Percentiles rank a stretch among this genome's conserved stretches.
phyloP scores from a whole-genome alignment of 2,797 vertebrate species.

The Lagocephalus sceleratus region DNA sequence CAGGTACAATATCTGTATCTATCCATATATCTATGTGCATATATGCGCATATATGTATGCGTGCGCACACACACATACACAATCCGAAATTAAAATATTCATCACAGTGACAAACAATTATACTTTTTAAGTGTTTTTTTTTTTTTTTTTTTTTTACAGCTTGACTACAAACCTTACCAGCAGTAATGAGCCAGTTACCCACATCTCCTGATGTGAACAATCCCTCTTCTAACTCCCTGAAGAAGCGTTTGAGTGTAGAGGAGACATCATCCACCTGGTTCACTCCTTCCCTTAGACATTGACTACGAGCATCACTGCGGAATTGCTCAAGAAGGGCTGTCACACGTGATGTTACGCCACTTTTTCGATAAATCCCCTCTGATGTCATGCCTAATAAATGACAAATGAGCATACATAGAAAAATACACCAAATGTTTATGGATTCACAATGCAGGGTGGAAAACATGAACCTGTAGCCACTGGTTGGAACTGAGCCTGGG shows the following conservation, averaged over 20 bases:
- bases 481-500: too few species aligned
- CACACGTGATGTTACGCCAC: constrained; percentile 90
- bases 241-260: constrained; percentile 91
- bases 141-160: too few species aligned
- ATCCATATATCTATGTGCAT: neutral
- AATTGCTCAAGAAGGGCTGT: constrained; percentile 82
- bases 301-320: constrained; percentile 81
- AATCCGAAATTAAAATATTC: too few species aligned
- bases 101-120: too few species aligned
- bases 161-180: constrained; percentile 56
- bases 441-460: too few species aligned
- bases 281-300: constrained; percentile 85
- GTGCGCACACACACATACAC: too few species aligned
- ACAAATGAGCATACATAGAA: neutral
- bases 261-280: constrained; percentile 93
- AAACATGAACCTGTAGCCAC: too few species aligned
- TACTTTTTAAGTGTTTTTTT: too few species aligned
- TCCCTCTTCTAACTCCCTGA: constrained; percentile 85
- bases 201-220: constrained; percentile 79
- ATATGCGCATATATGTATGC: too few species aligned
- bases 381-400: constrained; percentile 81
- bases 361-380: constrained; percentile 95
- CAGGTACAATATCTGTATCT: neutral
- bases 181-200: constrained; percentile 77
- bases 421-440: too few species aligned